Percentiles rank a stretch among this genome's conserved stretches.
These are phyloP conservation scores for Pristionchus fissidentatus DNA, from an alignment of 2,888 invertebrate genomes.

Conservation along the genomic window DNA sequence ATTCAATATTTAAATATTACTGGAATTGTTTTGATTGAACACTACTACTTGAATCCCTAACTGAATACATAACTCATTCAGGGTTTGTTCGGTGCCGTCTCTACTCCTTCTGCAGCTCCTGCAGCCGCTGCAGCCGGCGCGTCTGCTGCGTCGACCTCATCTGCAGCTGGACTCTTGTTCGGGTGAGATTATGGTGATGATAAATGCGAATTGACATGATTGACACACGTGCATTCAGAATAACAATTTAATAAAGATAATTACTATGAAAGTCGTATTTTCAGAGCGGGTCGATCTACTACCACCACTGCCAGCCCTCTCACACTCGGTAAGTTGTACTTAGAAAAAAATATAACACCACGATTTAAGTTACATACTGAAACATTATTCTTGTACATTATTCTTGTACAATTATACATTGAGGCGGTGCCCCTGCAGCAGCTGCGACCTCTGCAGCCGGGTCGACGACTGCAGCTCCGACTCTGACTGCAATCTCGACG, in stretches of 20 bases:
- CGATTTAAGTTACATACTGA: background rate
- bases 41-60: background rate
- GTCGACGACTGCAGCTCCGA: constrained; percentile 10
- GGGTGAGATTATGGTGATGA: constrained; percentile 15
- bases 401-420: background rate
- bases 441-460: background rate
- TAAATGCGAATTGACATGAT: background rate
- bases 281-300: background rate
- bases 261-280: background rate
- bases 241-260: background rate
- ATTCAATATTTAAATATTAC: background rate
- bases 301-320: background rate
- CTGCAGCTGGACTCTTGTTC: constrained; percentile 47
- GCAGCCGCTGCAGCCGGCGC: constrained; percentile 36
- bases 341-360: background rate
- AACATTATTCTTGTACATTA: too few species aligned
- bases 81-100: constrained; percentile 28
- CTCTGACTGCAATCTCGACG: constrained; percentile 41
- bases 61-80: background rate
- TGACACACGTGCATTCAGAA: background rate
- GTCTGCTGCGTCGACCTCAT: constrained; percentile 33
- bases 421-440: background rate
- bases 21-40: background rate
- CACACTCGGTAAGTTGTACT: background rate
- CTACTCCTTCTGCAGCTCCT: background rate